Conservation (phyloP, 2,797 vertebrate genomes). For the Enteromius paludinosus region DNA sequence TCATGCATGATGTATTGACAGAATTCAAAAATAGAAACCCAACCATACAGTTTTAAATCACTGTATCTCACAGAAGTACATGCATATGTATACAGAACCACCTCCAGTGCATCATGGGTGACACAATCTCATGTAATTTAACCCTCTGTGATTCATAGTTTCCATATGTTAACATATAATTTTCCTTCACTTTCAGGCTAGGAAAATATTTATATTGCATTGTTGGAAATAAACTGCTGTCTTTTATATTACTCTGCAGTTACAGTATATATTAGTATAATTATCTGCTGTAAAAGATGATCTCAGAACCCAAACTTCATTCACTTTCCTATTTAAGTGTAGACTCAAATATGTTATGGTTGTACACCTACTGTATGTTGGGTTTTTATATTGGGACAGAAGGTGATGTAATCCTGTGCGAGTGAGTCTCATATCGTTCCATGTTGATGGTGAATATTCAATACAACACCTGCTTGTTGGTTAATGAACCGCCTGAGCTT, state of each 20-base stretch:
- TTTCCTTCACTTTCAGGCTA: background rate
- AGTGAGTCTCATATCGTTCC: background rate
- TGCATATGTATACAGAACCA: slow-evolving; percentile 38
- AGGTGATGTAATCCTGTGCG: slow-evolving; percentile 21
- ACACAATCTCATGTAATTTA: slow-evolving; percentile 10
- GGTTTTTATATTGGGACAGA: background rate
- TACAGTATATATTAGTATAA: background rate
- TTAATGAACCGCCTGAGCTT: slow-evolving; percentile 20
- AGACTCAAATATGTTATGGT: background rate
- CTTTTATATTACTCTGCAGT: background rate
- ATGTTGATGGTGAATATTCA: slow-evolving; percentile 20
- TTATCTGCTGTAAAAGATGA: background rate
- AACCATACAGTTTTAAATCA: slow-evolving; percentile 3
- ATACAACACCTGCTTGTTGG: background rate
- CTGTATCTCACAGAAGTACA: slow-evolving; percentile 20
- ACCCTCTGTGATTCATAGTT: background rate
- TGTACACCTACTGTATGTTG: background rate
- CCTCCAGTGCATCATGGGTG: slow-evolving; percentile 4
- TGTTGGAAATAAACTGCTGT: background rate
- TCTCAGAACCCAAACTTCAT: background rate
- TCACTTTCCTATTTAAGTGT: background rate
- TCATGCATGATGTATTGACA: slow-evolving; percentile 34
- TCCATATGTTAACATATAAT: background rate
- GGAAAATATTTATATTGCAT: background rate
- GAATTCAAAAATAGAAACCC: slow-evolving; percentile 35